Conservation (phyloP, 2,888 invertebrate species). For the Psococerastis gibbosa region DNA sequence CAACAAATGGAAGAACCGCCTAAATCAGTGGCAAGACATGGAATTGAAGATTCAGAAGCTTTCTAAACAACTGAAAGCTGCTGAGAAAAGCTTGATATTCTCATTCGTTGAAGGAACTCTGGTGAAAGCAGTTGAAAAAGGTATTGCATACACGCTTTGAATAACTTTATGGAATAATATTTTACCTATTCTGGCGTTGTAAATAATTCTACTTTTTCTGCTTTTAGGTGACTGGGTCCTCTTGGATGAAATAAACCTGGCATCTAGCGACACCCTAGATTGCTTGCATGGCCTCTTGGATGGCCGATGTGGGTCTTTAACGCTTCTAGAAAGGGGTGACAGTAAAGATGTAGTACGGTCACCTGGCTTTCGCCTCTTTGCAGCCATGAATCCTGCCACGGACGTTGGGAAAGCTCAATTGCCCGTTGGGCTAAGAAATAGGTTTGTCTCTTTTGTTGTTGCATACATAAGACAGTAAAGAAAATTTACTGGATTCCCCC, state of each 20-base stretch:
- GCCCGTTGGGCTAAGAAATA: constrained; percentile 76
- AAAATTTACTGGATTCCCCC: no score
- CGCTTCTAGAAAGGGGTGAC: constrained; percentile 81
- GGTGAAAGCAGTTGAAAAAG: constrained; percentile 68
- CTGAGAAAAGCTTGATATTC: constrained; percentile 41
- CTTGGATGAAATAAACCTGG: constrained; percentile 95
- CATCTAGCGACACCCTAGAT: constrained; percentile 89
- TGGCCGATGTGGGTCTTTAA: constrained; percentile 56
- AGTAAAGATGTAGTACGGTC: constrained; percentile 63
- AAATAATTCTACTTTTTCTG: constrained; percentile 4
- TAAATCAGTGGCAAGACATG: constrained; percentile 38
- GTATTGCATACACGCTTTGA: no score
- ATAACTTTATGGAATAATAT: no score
- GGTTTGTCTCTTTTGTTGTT: no score
- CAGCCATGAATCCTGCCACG: constrained; percentile 99
- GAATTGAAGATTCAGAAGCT: constrained; percentile 49
- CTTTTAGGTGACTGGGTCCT: constrained; percentile 77
- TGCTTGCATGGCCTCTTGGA: constrained; percentile 84
- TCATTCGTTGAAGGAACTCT: constrained; percentile 87
- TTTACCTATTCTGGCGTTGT: not conserved
- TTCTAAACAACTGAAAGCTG: constrained; percentile 47
- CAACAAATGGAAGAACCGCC: constrained; percentile 13
- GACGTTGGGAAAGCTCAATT: constrained; percentile 96
- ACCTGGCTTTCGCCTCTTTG: constrained; percentile 80
- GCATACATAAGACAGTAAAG: no score